phyloP scores from a whole-genome alignment of 2,113 vertebrate genomes.

The Castor canadensis region DNA sequence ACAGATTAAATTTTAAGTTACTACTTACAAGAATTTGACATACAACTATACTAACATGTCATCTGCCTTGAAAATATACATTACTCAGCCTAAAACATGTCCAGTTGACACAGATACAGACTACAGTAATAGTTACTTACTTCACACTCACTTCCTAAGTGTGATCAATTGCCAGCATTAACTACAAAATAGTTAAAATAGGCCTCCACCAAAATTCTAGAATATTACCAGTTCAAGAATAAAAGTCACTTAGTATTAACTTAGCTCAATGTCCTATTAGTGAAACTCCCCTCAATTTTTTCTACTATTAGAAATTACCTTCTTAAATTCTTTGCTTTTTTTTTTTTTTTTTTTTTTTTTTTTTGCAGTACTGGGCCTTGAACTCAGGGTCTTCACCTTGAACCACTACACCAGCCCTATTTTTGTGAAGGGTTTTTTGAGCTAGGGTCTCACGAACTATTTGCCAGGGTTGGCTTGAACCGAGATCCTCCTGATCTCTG shows the following conservation, averaged over 20 bases:
- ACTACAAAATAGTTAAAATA: slow-evolving; percentile 19
- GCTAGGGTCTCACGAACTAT: too few species aligned
- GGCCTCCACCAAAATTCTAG: neutral
- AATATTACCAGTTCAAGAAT: neutral
- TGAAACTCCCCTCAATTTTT: neutral
- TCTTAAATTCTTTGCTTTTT: neutral
- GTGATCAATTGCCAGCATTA: neutral
- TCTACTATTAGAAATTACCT: neutral
- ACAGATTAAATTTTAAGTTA: slow-evolving; percentile 52
- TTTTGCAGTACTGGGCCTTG: too few species aligned
- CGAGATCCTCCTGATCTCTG: too few species aligned
- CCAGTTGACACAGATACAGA: slow-evolving; percentile 50
- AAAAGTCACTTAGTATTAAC: neutral
- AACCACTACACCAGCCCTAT: too few species aligned
- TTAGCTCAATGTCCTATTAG: neutral
- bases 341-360: too few species aligned
- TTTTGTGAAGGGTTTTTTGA: too few species aligned
- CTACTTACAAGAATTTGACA: slow-evolving; percentile 49
- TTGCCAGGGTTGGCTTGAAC: too few species aligned
- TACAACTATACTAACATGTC: slow-evolving; percentile 44
- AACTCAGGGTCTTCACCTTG: too few species aligned
- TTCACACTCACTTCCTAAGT: neutral
- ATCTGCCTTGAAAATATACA: slow-evolving; percentile 47
- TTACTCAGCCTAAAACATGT: slow-evolving; percentile 50
- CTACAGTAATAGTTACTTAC: slow-evolving; percentile 8